Conservation (phyloP, 2,113 vertebrate genomes). For the Periophthalmodon schlosseri region DNA sequence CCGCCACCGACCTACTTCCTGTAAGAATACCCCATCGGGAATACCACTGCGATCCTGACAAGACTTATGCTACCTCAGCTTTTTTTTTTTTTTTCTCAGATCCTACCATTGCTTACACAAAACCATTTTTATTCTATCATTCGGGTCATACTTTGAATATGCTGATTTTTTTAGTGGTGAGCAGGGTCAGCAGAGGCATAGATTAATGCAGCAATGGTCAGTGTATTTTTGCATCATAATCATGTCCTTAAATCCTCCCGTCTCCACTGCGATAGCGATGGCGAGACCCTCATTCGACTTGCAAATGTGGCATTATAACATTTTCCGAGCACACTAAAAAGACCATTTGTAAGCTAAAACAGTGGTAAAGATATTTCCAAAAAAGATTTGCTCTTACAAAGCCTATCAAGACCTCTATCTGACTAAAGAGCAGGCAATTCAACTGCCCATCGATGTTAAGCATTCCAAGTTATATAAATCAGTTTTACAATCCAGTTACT, state of each 20-base stretch:
- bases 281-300: neutral
- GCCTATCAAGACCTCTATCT: neutral
- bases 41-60: constrained; percentile 25
- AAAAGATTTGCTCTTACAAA: neutral
- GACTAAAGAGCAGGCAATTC: neutral
- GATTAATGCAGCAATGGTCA: neutral
- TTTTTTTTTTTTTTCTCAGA: constrained; percentile 1
- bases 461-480: neutral
- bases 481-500: neutral
- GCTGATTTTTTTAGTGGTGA: neutral
- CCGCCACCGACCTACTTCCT: constrained; percentile 48
- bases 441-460: neutral
- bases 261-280: neutral
- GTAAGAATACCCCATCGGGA: constrained; percentile 27
- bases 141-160: constrained; percentile 16
- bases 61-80: constrained; percentile 13
- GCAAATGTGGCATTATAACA: constrained; percentile 36
- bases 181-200: neutral
- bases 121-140: constrained; percentile 5
- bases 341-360: neutral
- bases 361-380: neutral
- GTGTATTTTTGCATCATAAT: neutral
- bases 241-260: neutral
- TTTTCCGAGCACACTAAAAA: constrained; percentile 26
- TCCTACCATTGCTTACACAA: constrained; percentile 11